Base-by-base conservation (phyloP, 2,888 invertebrate genomes). In the Agriotes lineatus region DNA sequence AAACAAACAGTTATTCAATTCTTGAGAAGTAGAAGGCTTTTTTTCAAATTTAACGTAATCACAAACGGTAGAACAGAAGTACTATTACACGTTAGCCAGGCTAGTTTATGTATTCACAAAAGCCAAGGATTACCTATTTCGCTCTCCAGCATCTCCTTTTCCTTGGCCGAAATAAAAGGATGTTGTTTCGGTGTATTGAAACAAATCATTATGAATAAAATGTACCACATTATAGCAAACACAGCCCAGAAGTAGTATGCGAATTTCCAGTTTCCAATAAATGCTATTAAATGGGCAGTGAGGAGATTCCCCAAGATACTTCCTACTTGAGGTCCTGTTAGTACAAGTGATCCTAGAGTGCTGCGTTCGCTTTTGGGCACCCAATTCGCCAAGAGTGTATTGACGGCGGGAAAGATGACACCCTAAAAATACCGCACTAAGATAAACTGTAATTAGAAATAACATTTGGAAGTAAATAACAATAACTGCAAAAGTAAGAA, bases 201-300 rank as follows among this genome's bases (percentile, higher is more conserved):
- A 79, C 86, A 86, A 30, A 88, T 78, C 0, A 86, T 5, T 10
- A 80, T 72, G 85, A 68, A 73, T 68, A 87, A 83, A 35, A 87
- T 60, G 76, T 86, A 87, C 88, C 88, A 88, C 59, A 87, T 73
- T 0, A 88, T 75, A 4, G 88, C 88, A 1, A 87, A 74, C 1
- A 82, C 83, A 5, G 88, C 89, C 76, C 88, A 89, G 3, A 87
- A 80, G 72, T 88, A 89, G 76, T 89, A 89, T 0, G 88, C 87
- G 58, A 86, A 83, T 0, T 86, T 86, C 88, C 88, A 88, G 70
- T 87, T 86, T 0, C 85, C 83, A 69, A 86, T 79, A 3, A 84
- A 74, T 66, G 84, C 75, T 67, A 56, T 56, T 6, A 56, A 22
- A 7, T 16, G 20, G 1, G 39, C 56, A 12, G 37, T 14, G n/a